Conservation (phyloP, 2,888 invertebrate species). For the Dioctria rufipes region DNA sequence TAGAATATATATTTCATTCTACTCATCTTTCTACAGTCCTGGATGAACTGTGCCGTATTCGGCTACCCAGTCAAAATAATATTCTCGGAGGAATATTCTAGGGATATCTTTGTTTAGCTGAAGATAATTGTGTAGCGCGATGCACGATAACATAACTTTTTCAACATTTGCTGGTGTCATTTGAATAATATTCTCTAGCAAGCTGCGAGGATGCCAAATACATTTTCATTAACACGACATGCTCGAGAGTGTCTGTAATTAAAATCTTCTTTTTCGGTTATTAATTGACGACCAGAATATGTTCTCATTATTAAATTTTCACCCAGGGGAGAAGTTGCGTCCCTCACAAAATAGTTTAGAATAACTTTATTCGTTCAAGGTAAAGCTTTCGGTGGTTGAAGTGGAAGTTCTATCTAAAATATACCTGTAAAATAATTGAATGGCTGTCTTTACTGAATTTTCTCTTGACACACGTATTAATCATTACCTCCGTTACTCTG, state of each 20-base stretch:
- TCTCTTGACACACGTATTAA: no score
- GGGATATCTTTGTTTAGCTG: not conserved
- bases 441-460: no score
- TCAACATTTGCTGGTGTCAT: slow-evolving; percentile 54
- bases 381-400: no score
- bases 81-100: not conserved
- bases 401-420: no score
- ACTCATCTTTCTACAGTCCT: no score
- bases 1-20: no score
- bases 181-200: slow-evolving; percentile 19
- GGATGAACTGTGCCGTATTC: not conserved
- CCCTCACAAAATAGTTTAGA: no score
- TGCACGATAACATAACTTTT: slow-evolving; percentile 15
- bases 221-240: slow-evolving; percentile 45
- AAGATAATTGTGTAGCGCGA: slow-evolving; percentile 54
- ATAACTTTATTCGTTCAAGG: no score
- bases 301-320: not conserved
- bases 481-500: no score
- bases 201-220: slow-evolving; percentile 44
- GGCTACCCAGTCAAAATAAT: slow-evolving; percentile 27
- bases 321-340: no score
- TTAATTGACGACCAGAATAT: slow-evolving; percentile 43
- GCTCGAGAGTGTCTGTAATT: slow-evolving; percentile 51
- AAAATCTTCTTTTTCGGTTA: slow-evolving; percentile 24
- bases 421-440: no score